Conservation (phyloP, 1,140 invertebrate species). For the Druon quercuslanigerum region DNA sequence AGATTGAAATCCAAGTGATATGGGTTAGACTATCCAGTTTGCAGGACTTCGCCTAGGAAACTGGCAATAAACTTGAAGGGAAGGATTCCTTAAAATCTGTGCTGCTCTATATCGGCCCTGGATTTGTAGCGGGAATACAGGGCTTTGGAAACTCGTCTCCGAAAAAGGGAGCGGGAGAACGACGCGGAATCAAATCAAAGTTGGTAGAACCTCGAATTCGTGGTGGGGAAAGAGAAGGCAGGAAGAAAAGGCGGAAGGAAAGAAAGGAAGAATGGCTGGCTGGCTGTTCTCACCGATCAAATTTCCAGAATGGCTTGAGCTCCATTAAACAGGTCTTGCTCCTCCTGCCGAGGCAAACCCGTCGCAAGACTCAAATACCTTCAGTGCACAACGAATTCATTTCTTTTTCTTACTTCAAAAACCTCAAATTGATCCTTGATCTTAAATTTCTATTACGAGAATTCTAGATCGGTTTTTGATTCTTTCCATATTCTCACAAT, state of each 20-base stretch:
- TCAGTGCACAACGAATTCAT: constrained; percentile 12
- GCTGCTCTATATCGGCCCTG: constrained; percentile 45
- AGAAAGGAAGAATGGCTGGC: constrained; percentile 51
- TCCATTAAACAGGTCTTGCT: constrained; percentile 63
- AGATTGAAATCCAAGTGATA: background rate
- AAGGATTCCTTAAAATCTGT: constrained; percentile 58
- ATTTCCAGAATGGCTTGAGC: constrained; percentile 65
- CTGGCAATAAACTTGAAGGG: constrained; percentile 50
- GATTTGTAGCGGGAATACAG: constrained; percentile 53
- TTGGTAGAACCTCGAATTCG: constrained; percentile 62
- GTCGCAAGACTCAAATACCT: constrained; percentile 37
- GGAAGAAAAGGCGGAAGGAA: constrained; percentile 39
- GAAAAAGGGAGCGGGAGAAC: constrained; percentile 48
- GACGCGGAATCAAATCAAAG: constrained; percentile 69
- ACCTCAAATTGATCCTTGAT: background rate
- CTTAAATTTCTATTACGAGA: background rate
- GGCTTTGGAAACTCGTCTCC: constrained; percentile 48
- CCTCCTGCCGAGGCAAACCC: constrained; percentile 43
- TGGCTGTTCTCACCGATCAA: constrained; percentile 67
- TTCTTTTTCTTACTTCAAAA: background rate
- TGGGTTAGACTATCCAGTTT: constrained; percentile 30
- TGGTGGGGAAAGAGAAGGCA: constrained; percentile 50
- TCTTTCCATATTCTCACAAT: background rate
- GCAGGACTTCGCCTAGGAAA: constrained; percentile 48
- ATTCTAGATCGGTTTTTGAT: background rate